Conservation (phyloP, 2,797 vertebrate genomes). For the Eulemur albifrons region DNA sequence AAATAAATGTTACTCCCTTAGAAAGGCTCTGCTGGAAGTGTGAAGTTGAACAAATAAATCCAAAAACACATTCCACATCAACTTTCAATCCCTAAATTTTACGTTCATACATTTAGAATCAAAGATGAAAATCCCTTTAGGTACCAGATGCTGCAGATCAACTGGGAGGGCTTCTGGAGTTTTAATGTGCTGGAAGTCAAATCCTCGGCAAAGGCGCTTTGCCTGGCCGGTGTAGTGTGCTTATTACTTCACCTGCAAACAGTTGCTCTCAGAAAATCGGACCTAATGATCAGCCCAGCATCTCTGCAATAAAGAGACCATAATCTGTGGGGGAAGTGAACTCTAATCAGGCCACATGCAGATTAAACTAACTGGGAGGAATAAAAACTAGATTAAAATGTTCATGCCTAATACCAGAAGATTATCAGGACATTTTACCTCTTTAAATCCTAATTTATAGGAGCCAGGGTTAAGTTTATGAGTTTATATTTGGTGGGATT, state of each 20-base stretch:
- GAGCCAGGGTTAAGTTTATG: slow-evolving; percentile 88
- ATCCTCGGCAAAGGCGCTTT: slow-evolving; percentile 89
- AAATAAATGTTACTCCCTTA: slow-evolving; percentile 78
- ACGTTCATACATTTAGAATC: slow-evolving; percentile 88
- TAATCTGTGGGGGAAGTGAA: slow-evolving; percentile 92
- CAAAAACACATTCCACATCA: slow-evolving; percentile 90
- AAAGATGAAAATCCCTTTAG: slow-evolving; percentile 92
- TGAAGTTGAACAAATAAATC: slow-evolving; percentile 87
- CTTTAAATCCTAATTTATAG: slow-evolving; percentile 93
- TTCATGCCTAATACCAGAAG: slow-evolving; percentile 89
- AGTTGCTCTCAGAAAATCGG: slow-evolving; percentile 86
- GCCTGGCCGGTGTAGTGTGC: slow-evolving; percentile 83
- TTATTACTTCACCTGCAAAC: slow-evolving; percentile 90
- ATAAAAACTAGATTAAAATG: slow-evolving; percentile 92
- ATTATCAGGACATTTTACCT: slow-evolving; percentile 90
- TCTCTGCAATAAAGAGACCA: slow-evolving; percentile 90
- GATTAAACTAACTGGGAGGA: slow-evolving; percentile 94
- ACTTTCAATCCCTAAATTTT: slow-evolving; percentile 90
- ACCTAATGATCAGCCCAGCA: slow-evolving; percentile 86
- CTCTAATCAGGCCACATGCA: slow-evolving; percentile 96
- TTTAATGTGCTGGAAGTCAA: slow-evolving; percentile 89
- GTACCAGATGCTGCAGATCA: slow-evolving; percentile 91
- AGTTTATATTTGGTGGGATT: slow-evolving; percentile 86
- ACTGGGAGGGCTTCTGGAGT: slow-evolving; percentile 86
- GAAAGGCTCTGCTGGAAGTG: slow-evolving; percentile 79